Base-by-base conservation (phyloP, 2,888 invertebrate genomes). In the Apoderus coryli region DNA sequence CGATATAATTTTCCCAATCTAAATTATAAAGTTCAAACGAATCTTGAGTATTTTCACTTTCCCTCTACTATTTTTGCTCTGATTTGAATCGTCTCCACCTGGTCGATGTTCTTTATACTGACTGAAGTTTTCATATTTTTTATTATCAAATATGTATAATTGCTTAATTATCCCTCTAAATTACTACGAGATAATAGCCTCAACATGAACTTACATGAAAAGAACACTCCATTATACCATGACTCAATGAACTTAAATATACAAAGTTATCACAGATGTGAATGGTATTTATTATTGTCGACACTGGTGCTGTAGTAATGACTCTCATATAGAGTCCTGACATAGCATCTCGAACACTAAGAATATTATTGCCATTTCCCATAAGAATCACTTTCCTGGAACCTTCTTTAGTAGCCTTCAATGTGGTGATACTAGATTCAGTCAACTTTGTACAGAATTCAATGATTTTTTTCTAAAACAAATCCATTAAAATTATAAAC, bases 161-260 rank as follows among this genome's bases (percentile, higher is more conserved):
- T n/a, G n/a, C n/a, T n/a, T n/a, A n/a, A n/a, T n/a, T n/a, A n/a
- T n/a, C n/a, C n/a, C n/a, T n/a, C n/a, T n/a, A n/a, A n/a, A n/a
- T n/a, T n/a, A n/a, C n/a, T n/a, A n/a, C n/a, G n/a, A n/a, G n/a
- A n/a, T n/a, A n/a, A n/a, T n/a, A n/a, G n/a, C n/a, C n/a, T n/a
- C n/a, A n/a, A n/a, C n/a, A n/a, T n/a, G n/a, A 14, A 69, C 72
- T 69, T 48, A 81, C 82, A 43, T 69, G 62, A 57, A 80, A 81
- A 54, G 77, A 75, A 50, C 73, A 76, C n/a, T 74, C 72, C 35
- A 73, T 67, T 50, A 82, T 73, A 44, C 73, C 70, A 38, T 72
- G 69, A 39, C 66, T 70, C 46, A 74, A 76, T 1, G 81, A 80
- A 4, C 81, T 81, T 45, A 79, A 81, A 52, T 72, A 81, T n/a